phyloP scores from a whole-genome alignment of 2,888 invertebrate genomes.

The Disparrhopalites patrizii region DNA sequence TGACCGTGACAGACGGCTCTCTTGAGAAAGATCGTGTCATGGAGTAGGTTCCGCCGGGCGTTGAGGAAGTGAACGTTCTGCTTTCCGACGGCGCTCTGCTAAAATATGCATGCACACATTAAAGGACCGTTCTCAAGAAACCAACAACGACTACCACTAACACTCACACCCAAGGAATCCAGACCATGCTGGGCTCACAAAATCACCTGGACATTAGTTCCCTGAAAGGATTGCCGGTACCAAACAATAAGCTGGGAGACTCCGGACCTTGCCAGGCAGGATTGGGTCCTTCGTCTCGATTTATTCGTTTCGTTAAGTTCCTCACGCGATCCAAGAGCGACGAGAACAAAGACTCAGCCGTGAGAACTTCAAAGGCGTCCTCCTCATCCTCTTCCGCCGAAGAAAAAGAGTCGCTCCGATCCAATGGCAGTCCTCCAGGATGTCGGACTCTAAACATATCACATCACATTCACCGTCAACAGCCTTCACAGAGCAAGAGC shows the following conservation, averaged over 20 bases:
- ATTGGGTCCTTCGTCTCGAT: slow-evolving; percentile 71
- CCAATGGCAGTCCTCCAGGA: slow-evolving; percentile 56
- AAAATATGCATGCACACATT: too few relatives aligned
- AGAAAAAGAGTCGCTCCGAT: slow-evolving; percentile 79
- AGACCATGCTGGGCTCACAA: too few relatives aligned
- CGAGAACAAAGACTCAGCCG: slow-evolving; percentile 85
- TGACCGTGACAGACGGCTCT: slow-evolving; percentile 53
- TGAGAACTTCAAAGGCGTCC: slow-evolving; percentile 85
- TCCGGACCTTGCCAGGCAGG: slow-evolving; percentile 61
- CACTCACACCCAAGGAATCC: too few relatives aligned
- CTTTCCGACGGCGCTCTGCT: slow-evolving; percentile 42
- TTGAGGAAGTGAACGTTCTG: slow-evolving; percentile 29
- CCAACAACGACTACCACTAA: too few relatives aligned
- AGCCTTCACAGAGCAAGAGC: too few relatives aligned
- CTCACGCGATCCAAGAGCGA: slow-evolving; percentile 58
- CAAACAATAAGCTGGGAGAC: slow-evolving; percentile 39
- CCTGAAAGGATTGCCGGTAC: slow-evolving; percentile 32
- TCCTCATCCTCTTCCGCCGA: slow-evolving; percentile 76
- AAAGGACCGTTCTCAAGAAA: too few relatives aligned
- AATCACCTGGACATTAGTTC: slow-evolving; percentile 44
- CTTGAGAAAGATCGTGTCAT: slow-evolving; percentile 49
- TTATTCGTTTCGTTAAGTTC: slow-evolving; percentile 75
- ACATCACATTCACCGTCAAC: too few relatives aligned
- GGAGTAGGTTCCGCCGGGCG: slow-evolving; percentile 20
- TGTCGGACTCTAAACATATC: slow-evolving; percentile 69